phyloP scores from a whole-genome alignment of 2,888 invertebrate species.

The Microplitis manilae region DNA sequence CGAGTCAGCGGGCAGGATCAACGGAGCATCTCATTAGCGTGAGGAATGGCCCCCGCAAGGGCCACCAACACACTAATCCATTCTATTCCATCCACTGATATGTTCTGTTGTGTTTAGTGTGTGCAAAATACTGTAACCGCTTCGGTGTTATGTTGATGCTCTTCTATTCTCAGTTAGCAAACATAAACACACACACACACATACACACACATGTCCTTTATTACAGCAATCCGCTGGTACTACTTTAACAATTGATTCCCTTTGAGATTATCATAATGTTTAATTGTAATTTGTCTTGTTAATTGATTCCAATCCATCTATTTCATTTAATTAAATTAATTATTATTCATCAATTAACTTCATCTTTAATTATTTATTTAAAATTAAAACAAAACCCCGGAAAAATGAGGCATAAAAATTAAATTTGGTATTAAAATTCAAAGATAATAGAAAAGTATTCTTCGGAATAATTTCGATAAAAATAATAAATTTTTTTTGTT shows the following conservation, averaged over 20 bases:
- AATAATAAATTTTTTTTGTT: too few relatives aligned
- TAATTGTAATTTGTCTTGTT: slow-evolving; percentile 1
- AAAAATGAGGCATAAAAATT: too few relatives aligned
- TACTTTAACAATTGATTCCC: not conserved
- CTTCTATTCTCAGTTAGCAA: not conserved
- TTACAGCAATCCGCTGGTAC: not conserved
- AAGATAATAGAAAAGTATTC: too few relatives aligned
- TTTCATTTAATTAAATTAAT: not conserved
- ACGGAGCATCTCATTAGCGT: slow-evolving; percentile 22
- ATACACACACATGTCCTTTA: not conserved
- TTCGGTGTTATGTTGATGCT: slow-evolving; percentile 12
- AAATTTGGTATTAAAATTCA: too few relatives aligned
- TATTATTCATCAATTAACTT: not conserved
- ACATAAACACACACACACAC: not conserved
- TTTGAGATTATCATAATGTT: slow-evolving; percentile 7
- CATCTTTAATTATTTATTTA: not conserved
- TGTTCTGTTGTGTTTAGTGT: not conserved
- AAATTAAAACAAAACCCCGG: too few relatives aligned
- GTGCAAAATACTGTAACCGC: not conserved
- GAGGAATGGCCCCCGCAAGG: not conserved
- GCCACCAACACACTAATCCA: not conserved
- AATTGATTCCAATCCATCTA: not conserved
- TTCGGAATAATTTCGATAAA: too few relatives aligned
- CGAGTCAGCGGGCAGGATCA: slow-evolving; percentile 9
- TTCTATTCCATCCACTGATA: not conserved